Evolutionary conservation across 2,888 invertebrate genomes (phyloP), one percentile per base, ranked within the genome.

Genomic region (Thymelicus lineola): DNA sequence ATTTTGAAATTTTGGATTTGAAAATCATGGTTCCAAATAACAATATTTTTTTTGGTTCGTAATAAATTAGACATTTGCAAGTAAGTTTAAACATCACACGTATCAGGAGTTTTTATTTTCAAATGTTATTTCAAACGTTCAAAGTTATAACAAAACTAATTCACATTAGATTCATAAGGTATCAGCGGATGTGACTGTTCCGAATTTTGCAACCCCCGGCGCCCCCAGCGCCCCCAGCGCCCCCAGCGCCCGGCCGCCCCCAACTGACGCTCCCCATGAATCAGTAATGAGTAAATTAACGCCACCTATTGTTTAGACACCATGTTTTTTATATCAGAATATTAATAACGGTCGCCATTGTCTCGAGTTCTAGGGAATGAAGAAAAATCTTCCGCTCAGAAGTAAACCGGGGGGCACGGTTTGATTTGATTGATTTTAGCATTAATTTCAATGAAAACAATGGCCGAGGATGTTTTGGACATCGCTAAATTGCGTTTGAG

Each of bases 401-500:
- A 83, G 79, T 85, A 74, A 74, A 77, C 77, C 73, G 77, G 78
- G 78, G 76, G 79, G 75, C 74, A 73, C 75, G 80, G 78, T 86
- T 84, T 81, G 82, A 86, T 89, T 91, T 91, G 93, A 93, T 93
- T 90, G 93, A 92, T 92, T 92, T 87, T 86, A 86, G 86, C 91
- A 93, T 93, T 93, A 91, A 93, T 93, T 93, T 91, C 86, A 89
- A 92, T 91, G 88, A 91, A 89, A 87, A 90, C 89, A 91, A 91
- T 88, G 87, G 87, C 81, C 80, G 77, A 78, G 79, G 77, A 84
- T 91, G 92, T 82, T 86, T 83, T 81, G 79, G 90, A 89, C 91
- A 85, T 66, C 65, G 70, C 58, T 42, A 70, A 86, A 90, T 89
- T 90, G 86, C 84, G 83, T 87, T 86, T 80, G 74, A 67, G 75